Conservation (phyloP, 2,797 vertebrate genomes). For the Pygocentrus nattereri region DNA sequence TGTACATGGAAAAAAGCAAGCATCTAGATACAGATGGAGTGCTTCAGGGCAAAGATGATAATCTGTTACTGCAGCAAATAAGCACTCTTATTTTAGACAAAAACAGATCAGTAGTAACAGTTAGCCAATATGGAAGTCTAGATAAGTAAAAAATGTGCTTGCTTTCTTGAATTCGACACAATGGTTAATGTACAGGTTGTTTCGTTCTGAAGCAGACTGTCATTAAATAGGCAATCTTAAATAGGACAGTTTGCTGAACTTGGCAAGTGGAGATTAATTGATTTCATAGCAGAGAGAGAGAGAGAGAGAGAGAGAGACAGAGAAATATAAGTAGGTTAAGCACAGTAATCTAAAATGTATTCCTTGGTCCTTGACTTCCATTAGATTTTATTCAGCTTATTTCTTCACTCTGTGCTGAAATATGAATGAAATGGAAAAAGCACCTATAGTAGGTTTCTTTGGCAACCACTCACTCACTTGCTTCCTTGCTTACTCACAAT, state of each 20-base stretch:
- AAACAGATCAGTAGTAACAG: background rate
- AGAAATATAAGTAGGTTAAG: constrained; percentile 13
- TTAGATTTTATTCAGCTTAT: constrained; percentile 67
- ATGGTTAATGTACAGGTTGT: background rate
- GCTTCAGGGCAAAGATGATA: constrained; percentile 66
- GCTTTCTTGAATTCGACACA: too few species aligned
- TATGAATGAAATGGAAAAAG: constrained; percentile 65
- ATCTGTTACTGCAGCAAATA: constrained; percentile 54
- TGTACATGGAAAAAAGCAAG: constrained; percentile 65
- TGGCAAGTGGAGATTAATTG: constrained; percentile 40
- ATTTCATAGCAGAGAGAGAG: background rate
- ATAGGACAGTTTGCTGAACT: background rate
- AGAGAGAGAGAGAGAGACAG: background rate
- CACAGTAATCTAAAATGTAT: constrained; percentile 38
- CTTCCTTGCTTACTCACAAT: background rate
- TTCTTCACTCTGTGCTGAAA: constrained; percentile 61
- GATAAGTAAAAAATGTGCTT: too few species aligned
- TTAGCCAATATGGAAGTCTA: background rate
- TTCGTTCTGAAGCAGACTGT: background rate
- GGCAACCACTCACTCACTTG: constrained; percentile 25
- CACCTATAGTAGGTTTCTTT: constrained; percentile 50
- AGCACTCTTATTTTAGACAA: background rate
- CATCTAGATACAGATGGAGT: constrained; percentile 69
- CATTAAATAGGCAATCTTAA: background rate
- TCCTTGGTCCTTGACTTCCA: constrained; percentile 38